Evolutionary conservation across 2,888 invertebrate species (phyloP), one percentile per base, ranked within the genome.

Genomic region (Unio delphinus): DNA sequence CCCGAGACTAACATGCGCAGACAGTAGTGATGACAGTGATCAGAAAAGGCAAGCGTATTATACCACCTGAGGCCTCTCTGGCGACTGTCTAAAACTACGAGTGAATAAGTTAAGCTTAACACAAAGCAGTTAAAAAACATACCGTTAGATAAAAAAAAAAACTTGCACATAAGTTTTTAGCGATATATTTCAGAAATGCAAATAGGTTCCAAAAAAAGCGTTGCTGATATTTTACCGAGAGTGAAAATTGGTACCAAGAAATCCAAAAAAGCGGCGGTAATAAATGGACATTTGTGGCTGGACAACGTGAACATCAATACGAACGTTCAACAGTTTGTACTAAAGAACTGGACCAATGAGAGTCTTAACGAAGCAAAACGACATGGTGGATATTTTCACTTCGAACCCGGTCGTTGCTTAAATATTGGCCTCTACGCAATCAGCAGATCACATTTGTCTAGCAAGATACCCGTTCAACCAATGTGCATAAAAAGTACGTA

Each of bases 371-470:
- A 62, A 15, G 64, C 62, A 6, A 59, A 61, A 6, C 68, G 28
- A 26, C 56, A 61, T 18, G 65, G 74, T 23, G 61, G 69, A 15
- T 68, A 72, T 55, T 80, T 81, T 55, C 28, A 60, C 20, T 70
- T 83, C 70, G 81, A 83, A 56, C 83, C 83, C 11, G 83, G 83
- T 0, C 69, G 79, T 56, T 83, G 81, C 70, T 65, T 79, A 4
- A 69, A 75, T 59, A 74, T 79, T 45, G 73, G 78, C 0, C 58
- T 83, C 54, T 74, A 66, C 62, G 80, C 79, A 5, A 69, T 79
- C 4, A 79, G 79, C 1, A 70, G 70, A 55, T 79, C 83, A 1
- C 83, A 81, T 69, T 55, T 80, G 59, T 74, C 70, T 45, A 74
- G 70, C 23, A 69, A 70, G 20, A 67, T 80, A 23, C 45, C 68